phyloP scores from a whole-genome alignment of 1,140 invertebrate genomes.

The Papilio helenus region DNA sequence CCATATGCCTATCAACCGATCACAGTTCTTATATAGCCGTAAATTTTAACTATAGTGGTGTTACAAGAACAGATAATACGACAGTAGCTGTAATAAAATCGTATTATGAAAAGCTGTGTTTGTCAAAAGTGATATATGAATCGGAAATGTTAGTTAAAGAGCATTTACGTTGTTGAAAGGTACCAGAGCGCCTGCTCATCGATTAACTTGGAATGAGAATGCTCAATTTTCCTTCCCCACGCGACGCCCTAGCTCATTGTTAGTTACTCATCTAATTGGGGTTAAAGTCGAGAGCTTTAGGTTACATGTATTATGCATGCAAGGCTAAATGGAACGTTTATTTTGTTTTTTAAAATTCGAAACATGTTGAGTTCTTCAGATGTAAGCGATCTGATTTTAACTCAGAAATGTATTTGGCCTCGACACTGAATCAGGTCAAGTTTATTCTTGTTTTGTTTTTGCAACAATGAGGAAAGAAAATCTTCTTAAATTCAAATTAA shows the following conservation, averaged over 20 bases:
- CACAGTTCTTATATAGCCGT: too few relatives aligned
- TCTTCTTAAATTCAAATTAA: neutral
- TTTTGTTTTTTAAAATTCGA: neutral
- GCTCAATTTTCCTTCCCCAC: constrained; percentile 43
- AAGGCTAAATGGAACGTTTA: neutral
- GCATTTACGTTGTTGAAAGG: constrained; percentile 51
- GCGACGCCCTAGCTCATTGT: constrained; percentile 35
- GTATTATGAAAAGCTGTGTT: neutral
- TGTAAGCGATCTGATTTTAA: neutral
- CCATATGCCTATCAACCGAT: too few relatives aligned
- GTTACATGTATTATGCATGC: neutral
- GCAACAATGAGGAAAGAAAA: neutral
- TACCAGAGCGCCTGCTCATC: constrained; percentile 45
- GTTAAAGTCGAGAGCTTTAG: constrained; percentile 33
- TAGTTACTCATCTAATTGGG: constrained; percentile 45
- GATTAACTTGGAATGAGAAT: constrained; percentile 45
- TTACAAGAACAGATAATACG: too few relatives aligned
- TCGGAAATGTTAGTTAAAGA: constrained; percentile 47
- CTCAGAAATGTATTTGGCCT: neutral
- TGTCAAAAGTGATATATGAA: neutral
- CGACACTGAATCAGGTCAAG: neutral
- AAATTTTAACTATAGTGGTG: too few relatives aligned
- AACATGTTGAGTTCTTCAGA: neutral
- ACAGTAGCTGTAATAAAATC: neutral
- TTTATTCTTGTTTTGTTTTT: neutral